Conservation (phyloP, 2,113 vertebrate species). For the Canis aureus region DNA sequence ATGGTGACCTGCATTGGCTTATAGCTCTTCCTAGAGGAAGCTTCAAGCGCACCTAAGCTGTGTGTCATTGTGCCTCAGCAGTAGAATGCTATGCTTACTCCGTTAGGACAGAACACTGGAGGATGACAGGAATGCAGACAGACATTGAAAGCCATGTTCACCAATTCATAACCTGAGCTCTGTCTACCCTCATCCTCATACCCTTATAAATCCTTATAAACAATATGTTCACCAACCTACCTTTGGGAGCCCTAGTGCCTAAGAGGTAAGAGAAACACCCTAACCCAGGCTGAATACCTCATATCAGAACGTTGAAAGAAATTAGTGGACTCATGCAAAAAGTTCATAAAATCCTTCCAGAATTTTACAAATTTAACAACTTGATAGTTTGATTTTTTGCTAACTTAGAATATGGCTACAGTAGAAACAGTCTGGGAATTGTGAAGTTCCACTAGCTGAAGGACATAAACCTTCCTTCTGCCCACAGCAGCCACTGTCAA, state of each 20-base stretch:
- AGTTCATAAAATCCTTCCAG: neutral
- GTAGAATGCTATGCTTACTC: slow-evolving; percentile 21
- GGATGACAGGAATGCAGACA: slow-evolving; percentile 56
- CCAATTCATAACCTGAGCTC: neutral
- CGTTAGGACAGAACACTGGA: slow-evolving; percentile 66
- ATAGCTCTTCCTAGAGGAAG: neutral
- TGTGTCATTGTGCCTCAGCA: neutral
- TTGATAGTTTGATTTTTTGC: neutral
- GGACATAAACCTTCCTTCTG: neutral
- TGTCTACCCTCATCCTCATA: neutral
- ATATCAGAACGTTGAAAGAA: neutral
- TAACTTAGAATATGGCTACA: neutral
- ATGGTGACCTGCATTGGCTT: neutral
- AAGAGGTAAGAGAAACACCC: neutral
- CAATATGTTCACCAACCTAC: neutral
- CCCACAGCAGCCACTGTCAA: neutral
- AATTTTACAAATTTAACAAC: neutral
- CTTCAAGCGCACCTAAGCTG: neutral
- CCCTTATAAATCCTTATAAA: neutral
- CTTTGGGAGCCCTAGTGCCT: neutral
- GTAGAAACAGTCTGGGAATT: neutral
- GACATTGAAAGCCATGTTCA: slow-evolving; percentile 34
- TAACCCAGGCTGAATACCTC: neutral
- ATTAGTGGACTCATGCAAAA: neutral
- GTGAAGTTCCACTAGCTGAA: neutral